Conservation (phyloP, 2,888 invertebrate species). For the Plagodis dolabraria region DNA sequence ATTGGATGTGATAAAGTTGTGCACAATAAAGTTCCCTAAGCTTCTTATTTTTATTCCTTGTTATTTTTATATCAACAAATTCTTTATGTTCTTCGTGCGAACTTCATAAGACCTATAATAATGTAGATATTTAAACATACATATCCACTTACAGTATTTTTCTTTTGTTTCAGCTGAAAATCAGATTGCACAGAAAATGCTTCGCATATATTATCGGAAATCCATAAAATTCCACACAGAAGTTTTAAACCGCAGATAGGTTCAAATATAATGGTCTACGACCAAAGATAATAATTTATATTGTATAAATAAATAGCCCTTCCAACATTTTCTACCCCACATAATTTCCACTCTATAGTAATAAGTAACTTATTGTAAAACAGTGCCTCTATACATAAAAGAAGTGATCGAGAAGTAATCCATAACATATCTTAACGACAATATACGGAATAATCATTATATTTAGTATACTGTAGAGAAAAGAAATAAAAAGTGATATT, state of each 20-base stretch:
- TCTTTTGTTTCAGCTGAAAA: conserved; percentile 60
- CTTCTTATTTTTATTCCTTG: too few species aligned
- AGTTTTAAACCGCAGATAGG: conserved; percentile 65
- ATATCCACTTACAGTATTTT: conserved; percentile 19
- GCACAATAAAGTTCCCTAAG: too few species aligned
- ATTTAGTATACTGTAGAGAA: conserved; percentile 28
- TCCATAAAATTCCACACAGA: conserved; percentile 45
- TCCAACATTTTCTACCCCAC: conserved; percentile 47
- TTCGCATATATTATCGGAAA: conserved; percentile 43
- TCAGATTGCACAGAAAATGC: conserved; percentile 50
- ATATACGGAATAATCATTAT: conserved; percentile 45
- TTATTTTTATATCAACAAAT: too few species aligned
- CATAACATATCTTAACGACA: conserved; percentile 61
- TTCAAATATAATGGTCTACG: conserved; percentile 58
- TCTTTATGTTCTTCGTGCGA: too few species aligned
- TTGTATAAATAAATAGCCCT: conserved; percentile 37
- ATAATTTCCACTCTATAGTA: conserved; percentile 40
- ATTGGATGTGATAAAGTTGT: too few species aligned
- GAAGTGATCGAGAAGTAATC: conserved; percentile 39
- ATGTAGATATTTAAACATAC: too few species aligned
- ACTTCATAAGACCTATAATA: not conserved
- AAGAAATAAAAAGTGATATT: conserved; percentile 37
- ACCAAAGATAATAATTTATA: conserved; percentile 57
- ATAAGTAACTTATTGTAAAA: conserved; percentile 38
- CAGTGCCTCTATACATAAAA: conserved; percentile 40